A percentile compares a stretch with the other conserved stretches of the same genome.
Conservation (phyloP, 2,113 vertebrate species). For the Aleadryas rufinucha region DNA sequence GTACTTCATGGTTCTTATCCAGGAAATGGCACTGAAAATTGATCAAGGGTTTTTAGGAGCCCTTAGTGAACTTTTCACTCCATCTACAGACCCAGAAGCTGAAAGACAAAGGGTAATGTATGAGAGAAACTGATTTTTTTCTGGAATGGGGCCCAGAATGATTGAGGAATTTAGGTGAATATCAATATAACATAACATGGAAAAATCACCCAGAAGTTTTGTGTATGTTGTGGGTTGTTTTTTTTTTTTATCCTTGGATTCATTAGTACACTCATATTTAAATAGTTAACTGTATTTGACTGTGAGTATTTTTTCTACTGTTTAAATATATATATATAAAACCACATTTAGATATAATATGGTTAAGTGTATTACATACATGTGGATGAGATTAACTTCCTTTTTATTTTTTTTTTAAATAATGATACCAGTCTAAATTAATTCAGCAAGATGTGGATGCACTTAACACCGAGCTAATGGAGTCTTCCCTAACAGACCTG, state of each 20-base stretch:
- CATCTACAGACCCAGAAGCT: slow-evolving; percentile 73
- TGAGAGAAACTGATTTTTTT: not conserved
- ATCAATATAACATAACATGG: not conserved
- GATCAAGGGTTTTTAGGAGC: slow-evolving; percentile 93
- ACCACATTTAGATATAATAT: not conserved
- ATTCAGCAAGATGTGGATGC: slow-evolving; percentile 84
- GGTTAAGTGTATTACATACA: not conserved
- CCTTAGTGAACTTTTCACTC: slow-evolving; percentile 80
- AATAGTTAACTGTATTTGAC: not conserved
- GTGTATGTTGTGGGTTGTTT: not conserved
- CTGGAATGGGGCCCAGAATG: not conserved
- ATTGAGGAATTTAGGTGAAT: not conserved
- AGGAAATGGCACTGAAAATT: slow-evolving; percentile 96
- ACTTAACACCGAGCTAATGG: slow-evolving; percentile 85
- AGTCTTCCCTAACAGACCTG: slow-evolving; percentile 82
- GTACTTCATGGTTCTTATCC: slow-evolving; percentile 98
- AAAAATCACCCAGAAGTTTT: not conserved
- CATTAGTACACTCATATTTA: not conserved
- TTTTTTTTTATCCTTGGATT: not conserved
- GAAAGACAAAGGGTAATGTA: slow-evolving; percentile 80
- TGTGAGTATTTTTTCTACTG: not conserved
- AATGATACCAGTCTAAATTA: slow-evolving; percentile 76
- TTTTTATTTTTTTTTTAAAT: not conserved
- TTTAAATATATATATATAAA: not conserved
- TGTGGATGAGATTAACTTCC: not conserved